Percentiles rank a stretch among this genome's conserved stretches.
phyloP scores from a whole-genome alignment of 2,888 invertebrate species.

The Limnephilus auricula region DNA sequence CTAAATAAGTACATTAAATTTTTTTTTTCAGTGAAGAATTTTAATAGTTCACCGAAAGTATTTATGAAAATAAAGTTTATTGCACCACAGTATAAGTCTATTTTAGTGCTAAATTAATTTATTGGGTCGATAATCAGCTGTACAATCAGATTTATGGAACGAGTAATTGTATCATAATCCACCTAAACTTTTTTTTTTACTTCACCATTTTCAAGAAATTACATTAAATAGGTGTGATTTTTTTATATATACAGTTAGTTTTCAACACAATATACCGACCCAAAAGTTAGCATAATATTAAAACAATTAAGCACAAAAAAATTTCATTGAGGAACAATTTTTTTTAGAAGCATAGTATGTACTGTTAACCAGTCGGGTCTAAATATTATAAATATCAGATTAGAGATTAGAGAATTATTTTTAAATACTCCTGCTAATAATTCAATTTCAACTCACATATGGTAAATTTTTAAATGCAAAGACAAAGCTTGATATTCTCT shows the following conservation, averaged over 20 bases:
- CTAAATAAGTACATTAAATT: not conserved
- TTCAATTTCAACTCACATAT: too few relatives aligned
- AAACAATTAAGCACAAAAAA: not conserved
- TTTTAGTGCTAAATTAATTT: not conserved
- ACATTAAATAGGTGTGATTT: not conserved
- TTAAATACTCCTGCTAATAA: too few relatives aligned
- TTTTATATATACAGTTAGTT: not conserved
- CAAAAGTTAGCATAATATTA: not conserved
- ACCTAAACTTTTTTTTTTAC: too few relatives aligned
- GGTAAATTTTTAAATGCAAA: too few relatives aligned
- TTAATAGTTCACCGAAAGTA: not conserved
- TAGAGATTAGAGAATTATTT: too few relatives aligned
- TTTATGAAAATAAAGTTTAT: constrained; percentile 14
- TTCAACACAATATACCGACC: not conserved
- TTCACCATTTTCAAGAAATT: not conserved
- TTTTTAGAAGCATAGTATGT: too few relatives aligned
- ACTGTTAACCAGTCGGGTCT: too few relatives aligned
- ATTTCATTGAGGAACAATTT: not conserved
- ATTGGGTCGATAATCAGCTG: not conserved
- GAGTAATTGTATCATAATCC: not conserved
- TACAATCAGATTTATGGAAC: not conserved
- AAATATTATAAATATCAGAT: too few relatives aligned
- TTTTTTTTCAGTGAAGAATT: not conserved
- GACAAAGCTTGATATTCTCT: too few relatives aligned
- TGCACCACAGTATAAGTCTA: not conserved